Conservation (phyloP, 2,113 vertebrate genomes). For the Callospermophilus lateralis region DNA sequence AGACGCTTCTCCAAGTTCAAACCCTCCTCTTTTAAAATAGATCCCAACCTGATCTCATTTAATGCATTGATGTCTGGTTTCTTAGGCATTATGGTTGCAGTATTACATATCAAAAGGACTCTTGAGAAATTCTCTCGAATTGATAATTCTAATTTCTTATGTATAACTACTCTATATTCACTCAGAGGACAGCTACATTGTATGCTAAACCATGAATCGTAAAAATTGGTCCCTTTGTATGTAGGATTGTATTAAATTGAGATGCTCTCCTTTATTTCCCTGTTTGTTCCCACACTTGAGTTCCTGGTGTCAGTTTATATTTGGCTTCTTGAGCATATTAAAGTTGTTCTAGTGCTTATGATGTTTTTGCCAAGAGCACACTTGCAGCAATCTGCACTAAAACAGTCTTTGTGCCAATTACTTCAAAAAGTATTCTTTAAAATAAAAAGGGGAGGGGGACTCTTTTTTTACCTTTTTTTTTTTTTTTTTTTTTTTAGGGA, state of each 20-base stretch:
- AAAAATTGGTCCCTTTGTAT: slow-evolving; percentile 93
- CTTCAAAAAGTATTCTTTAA: slow-evolving; percentile 91
- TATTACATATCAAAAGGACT: slow-evolving; percentile 92
- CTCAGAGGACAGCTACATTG: slow-evolving; percentile 88
- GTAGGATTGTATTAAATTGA: slow-evolving; percentile 93
- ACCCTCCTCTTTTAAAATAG: slow-evolving; percentile 89
- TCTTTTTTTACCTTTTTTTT: slow-evolving; percentile 8
- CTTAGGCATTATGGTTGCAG: slow-evolving; percentile 90
- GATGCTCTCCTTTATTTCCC: slow-evolving; percentile 87
- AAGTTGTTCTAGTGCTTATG: slow-evolving; percentile 92
- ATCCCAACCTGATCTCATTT: slow-evolving; percentile 89
- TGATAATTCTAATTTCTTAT: slow-evolving; percentile 94
- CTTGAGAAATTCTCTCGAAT: slow-evolving; percentile 88
- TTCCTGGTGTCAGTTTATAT: slow-evolving; percentile 93
- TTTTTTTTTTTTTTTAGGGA: not conserved
- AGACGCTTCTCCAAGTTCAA: slow-evolving; percentile 88
- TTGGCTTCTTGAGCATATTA: slow-evolving; percentile 93
- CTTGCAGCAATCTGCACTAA: slow-evolving; percentile 91
- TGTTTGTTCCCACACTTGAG: slow-evolving; percentile 87
- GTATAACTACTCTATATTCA: slow-evolving; percentile 93
- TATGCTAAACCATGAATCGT: slow-evolving; percentile 91
- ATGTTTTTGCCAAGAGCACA: slow-evolving; percentile 95
- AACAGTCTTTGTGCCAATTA: slow-evolving; percentile 91
- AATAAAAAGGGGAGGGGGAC: slow-evolving; percentile 77
- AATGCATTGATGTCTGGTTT: slow-evolving; percentile 91